Percentiles rank a stretch among this genome's conserved stretches.
phyloP scores from a whole-genome alignment of 1,140 invertebrate genomes.

The Gryon sp. region DNA sequence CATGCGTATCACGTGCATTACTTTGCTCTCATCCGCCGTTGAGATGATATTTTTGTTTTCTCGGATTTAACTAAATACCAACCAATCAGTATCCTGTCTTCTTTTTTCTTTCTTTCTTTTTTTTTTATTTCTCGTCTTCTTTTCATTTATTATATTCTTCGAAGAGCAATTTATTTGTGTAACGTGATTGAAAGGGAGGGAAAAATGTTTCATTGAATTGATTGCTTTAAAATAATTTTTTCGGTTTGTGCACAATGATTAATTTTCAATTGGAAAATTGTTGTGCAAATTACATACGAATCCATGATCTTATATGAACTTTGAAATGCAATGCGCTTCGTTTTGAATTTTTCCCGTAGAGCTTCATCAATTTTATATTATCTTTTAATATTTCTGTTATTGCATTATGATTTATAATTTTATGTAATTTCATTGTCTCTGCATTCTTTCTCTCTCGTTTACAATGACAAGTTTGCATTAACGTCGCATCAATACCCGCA shows the following conservation, averaged over 20 bases:
- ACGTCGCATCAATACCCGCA: constrained; percentile 55
- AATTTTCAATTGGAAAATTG: constrained; percentile 49
- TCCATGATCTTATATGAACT: constrained; percentile 21
- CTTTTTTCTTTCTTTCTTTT: too few relatives aligned
- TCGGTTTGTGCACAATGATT: constrained; percentile 30
- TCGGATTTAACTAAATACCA: constrained; percentile 50
- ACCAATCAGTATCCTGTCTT: constrained; percentile 20
- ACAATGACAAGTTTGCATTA: constrained; percentile 21
- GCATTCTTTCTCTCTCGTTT: too few relatives aligned
- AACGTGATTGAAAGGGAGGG: constrained; percentile 33
- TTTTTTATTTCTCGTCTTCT: too few relatives aligned
- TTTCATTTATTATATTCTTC: constrained; percentile 36
- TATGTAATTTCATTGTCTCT: constrained; percentile 48
- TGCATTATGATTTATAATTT: constrained; percentile 29
- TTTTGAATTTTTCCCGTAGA: constrained; percentile 9
- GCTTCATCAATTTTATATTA: constrained; percentile 9
- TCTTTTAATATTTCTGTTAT: not conserved
- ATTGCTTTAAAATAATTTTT: constrained; percentile 38
- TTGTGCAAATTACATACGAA: constrained; percentile 25
- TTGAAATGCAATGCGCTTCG: constrained; percentile 8
- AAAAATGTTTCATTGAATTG: constrained; percentile 44
- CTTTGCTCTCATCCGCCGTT: not conserved
- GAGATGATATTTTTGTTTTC: constrained; percentile 37
- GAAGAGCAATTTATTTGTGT: constrained; percentile 33
- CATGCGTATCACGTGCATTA: constrained; percentile 31